These are phyloP conservation scores for Carollia perspicillata DNA, from an alignment of 2,113 vertebrate genomes.

Conservation along the genomic window DNA sequence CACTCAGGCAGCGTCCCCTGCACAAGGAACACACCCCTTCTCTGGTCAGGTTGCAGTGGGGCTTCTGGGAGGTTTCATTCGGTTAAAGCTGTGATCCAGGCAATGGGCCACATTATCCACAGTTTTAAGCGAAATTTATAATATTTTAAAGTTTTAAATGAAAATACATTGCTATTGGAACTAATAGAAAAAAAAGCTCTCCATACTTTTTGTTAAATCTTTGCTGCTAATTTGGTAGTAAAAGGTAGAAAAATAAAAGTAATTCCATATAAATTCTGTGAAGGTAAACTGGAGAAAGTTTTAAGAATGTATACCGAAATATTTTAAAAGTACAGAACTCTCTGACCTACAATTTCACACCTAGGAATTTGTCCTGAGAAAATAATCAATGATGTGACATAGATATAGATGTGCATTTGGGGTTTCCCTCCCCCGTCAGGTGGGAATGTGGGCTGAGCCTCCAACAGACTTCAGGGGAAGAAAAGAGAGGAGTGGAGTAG, in stretches of 20 bases:
- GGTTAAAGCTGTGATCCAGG: not conserved
- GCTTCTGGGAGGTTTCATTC: not conserved
- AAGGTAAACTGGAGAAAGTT: not conserved
- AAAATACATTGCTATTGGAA: not conserved
- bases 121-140: not conserved
- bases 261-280: not conserved
- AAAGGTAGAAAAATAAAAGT: not conserved
- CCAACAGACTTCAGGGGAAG: not conserved
- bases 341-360: not conserved
- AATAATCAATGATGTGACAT: not conserved
- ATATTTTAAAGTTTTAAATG: not conserved
- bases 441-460: not conserved
- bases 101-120: not conserved
- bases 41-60: not conserved
- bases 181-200: not conserved
- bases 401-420: accelerated
- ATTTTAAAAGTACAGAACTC: not conserved
- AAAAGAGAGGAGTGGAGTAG: not conserved
- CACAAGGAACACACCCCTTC: not conserved
- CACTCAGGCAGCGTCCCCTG: not conserved
- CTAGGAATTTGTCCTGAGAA: not conserved
- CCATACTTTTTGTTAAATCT: not conserved
- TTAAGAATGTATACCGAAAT: not conserved
- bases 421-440: not conserved
- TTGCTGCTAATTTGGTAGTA: not conserved